Conservation (phyloP, 2,113 vertebrate species). For the Paramisgurnus dabryanus region DNA sequence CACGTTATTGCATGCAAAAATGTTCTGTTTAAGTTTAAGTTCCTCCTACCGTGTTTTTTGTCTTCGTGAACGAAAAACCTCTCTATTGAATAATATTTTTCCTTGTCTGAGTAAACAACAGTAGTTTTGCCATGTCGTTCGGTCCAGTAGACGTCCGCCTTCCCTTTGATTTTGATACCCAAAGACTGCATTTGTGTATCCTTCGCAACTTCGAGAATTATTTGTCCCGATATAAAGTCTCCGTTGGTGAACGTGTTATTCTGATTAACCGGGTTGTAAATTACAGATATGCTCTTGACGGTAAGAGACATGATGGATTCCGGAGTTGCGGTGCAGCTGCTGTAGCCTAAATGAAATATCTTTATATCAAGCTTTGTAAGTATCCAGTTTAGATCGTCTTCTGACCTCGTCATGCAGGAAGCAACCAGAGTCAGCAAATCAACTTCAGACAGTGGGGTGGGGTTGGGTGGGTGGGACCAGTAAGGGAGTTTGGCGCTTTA, state of each 20-base stretch:
- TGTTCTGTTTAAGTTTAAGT: too few relatives aligned
- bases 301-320: constrained; percentile 55
- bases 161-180: constrained; percentile 68
- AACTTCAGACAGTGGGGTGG: not conserved
- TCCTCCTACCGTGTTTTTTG: not conserved
- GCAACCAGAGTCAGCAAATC: not conserved
- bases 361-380: not conserved
- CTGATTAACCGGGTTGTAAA: constrained; percentile 54
- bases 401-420: not conserved
- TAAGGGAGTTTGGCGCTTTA: too few relatives aligned
- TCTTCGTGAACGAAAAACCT: not conserved
- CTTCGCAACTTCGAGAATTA: constrained; percentile 65
- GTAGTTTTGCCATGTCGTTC: constrained; percentile 55
- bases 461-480: not conserved
- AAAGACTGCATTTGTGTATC: constrained; percentile 58
- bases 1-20: not conserved
- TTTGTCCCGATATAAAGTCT: constrained; percentile 59
- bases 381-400: not conserved
- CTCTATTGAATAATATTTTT: constrained; percentile 65
- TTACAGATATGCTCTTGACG: constrained; percentile 62
- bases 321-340: not conserved
- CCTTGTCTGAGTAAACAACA: constrained; percentile 60
- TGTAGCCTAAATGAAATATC: not conserved
- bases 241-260: constrained; percentile 61
- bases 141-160: constrained; percentile 64